Conservation (phyloP, 2,113 vertebrate genomes). For the Sterrhoptilus dennistouni region DNA sequence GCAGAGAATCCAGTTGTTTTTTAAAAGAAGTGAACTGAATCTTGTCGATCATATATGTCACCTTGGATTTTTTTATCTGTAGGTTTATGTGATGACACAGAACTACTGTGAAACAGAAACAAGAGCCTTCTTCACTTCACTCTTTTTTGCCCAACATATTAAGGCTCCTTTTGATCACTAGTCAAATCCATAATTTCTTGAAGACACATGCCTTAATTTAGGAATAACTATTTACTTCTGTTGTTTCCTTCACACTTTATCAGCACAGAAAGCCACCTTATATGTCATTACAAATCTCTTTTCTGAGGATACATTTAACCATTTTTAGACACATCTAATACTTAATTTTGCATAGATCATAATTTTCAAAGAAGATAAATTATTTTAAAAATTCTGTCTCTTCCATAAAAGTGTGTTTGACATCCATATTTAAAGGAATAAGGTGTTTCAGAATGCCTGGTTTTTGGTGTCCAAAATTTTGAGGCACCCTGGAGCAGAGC, state of each 20-base stretch:
- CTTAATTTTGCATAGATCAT: neutral
- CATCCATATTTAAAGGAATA: neutral
- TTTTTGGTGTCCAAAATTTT: neutral
- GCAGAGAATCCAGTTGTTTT: neutral
- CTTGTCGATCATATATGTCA: neutral
- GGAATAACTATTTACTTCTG: neutral
- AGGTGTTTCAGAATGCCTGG: neutral
- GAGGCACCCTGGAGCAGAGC: neutral
- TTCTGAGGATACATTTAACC: neutral
- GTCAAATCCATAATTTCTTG: neutral
- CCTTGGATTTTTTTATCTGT: neutral
- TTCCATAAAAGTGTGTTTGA: neutral
- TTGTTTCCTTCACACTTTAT: neutral
- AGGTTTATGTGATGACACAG: neutral
- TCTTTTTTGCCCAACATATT: neutral
- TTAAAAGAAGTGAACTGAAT: neutral
- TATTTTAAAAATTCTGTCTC: neutral
- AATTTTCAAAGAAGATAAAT: neutral
- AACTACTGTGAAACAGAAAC: neutral
- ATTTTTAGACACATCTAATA: neutral
- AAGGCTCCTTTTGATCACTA: neutral
- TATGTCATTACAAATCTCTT: neutral
- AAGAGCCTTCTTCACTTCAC: neutral
- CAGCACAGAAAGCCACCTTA: neutral
- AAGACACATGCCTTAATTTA: neutral